phyloP scores from a whole-genome alignment of 2,797 vertebrate species.

The Echeneis naucrates region DNA sequence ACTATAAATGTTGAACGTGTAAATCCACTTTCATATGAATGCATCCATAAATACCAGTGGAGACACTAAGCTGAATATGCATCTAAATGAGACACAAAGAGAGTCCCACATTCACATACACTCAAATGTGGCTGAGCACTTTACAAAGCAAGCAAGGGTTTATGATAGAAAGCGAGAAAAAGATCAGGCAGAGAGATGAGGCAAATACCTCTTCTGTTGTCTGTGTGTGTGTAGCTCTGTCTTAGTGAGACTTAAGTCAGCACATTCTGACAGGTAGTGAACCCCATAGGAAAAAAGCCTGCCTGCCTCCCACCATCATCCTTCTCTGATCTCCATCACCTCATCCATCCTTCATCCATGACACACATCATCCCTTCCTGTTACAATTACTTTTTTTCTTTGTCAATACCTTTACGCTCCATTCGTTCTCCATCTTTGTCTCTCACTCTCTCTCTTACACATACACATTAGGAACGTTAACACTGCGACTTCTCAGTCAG shows the following conservation, averaged over 20 bases:
- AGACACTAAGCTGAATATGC: background rate
- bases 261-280: slow-evolving; percentile 73
- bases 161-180: slow-evolving; percentile 1
- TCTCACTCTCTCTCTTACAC: too few species aligned
- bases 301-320: slow-evolving; percentile 11
- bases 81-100: background rate
- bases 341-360: background rate
- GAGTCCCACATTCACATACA: background rate
- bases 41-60: slow-evolving; percentile 3
- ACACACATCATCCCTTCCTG: background rate
- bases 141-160: slow-evolving; percentile 8
- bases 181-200: slow-evolving; percentile 1
- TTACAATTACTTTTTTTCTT: background rate
- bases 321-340: slow-evolving; percentile 1
- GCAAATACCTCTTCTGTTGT: slow-evolving; percentile 21
- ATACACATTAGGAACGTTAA: too few species aligned
- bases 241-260: slow-evolving; percentile 26
- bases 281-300: slow-evolving; percentile 54
- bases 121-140: slow-evolving; percentile 4
- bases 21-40: slow-evolving; percentile 9
- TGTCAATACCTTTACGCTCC: background rate
- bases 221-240: background rate
- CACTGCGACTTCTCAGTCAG: too few species aligned
- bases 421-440: too few species aligned
- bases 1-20: background rate